phyloP scores from a whole-genome alignment of 2,113 vertebrate genomes.

The Pseudopipra pipra region DNA sequence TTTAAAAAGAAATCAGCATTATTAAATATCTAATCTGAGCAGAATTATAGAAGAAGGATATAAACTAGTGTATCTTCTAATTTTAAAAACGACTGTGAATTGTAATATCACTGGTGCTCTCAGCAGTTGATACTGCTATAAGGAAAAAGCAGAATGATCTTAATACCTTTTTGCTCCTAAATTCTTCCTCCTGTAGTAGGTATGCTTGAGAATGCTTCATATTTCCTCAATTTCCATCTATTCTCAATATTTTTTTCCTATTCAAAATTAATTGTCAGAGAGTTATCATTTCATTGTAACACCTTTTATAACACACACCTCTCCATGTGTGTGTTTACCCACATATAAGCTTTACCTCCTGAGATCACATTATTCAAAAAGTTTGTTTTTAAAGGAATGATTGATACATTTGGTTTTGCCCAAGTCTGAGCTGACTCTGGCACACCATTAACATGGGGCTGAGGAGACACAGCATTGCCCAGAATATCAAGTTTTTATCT shows the following conservation, averaged over 20 bases:
- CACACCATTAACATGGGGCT: neutral
- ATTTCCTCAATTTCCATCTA: neutral
- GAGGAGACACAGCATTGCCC: neutral
- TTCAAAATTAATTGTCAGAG: neutral
- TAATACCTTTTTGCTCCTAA: neutral
- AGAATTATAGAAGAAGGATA: neutral
- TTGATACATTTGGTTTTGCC: neutral
- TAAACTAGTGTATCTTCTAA: neutral
- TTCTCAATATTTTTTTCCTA: neutral
- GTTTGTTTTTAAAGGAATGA: neutral
- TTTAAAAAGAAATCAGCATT: neutral
- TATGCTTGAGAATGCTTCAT: neutral
- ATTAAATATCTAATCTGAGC: neutral
- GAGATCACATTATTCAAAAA: neutral
- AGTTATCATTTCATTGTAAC: neutral
- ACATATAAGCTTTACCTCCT: neutral
- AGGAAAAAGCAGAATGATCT: neutral
- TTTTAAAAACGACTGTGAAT: neutral
- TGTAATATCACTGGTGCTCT: neutral
- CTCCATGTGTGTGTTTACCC: neutral
- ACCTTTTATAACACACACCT: neutral
- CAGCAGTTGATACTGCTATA: neutral
- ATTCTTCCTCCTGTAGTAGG: neutral
- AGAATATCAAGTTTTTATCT: neutral
- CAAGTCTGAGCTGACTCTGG: neutral